These are phyloP conservation scores for Indicator maculatus DNA, from an alignment of 2,113 vertebrate species.

Conservation along the genomic window DNA sequence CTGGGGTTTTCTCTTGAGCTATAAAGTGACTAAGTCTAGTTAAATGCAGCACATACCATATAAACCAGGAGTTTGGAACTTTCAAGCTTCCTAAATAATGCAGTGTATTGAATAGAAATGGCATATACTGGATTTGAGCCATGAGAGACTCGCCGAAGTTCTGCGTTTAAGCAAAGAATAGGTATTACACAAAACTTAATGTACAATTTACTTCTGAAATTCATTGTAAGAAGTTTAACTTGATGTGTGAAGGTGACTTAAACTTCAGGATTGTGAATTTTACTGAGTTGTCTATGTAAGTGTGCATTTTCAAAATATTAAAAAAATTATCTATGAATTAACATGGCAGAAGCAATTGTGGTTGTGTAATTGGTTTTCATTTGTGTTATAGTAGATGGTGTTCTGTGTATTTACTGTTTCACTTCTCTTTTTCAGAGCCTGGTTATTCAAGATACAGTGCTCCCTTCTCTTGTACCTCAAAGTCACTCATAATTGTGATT, in stretches of 20 bases:
- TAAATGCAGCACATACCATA: background rate
- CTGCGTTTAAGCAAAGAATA: background rate
- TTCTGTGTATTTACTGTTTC: background rate
- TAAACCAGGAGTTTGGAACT: background rate
- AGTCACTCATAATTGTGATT: background rate
- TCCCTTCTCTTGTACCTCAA: background rate
- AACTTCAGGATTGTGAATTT: background rate
- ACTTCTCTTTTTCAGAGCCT: background rate
- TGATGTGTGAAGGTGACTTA: background rate
- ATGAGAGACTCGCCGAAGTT: background rate
- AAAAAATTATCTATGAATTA: background rate
- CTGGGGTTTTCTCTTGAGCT: slow-evolving; percentile 25
- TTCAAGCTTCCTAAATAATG: background rate
- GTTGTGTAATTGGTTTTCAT: no score
- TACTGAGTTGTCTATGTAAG: background rate
- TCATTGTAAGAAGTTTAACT: background rate
- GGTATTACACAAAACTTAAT: background rate
- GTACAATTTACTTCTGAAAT: background rate
- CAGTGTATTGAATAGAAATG: background rate
- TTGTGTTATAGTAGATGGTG: background rate
- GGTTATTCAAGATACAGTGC: background rate
- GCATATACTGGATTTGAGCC: accelerated
- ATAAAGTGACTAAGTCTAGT: background rate
- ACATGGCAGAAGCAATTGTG: background rate
- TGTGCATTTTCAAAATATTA: background rate